These are phyloP conservation scores for Alethe diademata DNA, from an alignment of 2,113 vertebrate species.

Conservation along the genomic window DNA sequence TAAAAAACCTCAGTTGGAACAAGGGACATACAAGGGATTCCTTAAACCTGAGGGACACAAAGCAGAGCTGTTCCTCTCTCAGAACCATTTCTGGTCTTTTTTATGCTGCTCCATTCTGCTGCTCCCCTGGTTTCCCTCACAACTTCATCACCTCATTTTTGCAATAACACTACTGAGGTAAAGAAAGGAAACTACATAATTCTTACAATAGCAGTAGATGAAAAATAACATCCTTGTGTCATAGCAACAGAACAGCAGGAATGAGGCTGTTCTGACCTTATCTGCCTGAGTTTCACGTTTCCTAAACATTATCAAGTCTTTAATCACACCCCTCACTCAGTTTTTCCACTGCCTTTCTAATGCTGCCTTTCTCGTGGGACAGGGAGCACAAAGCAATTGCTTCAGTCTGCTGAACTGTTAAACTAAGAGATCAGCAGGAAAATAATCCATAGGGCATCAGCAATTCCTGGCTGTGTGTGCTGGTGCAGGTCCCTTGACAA, in stretches of 20 bases:
- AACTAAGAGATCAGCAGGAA: slow-evolving; percentile 2
- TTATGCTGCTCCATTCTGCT: neutral
- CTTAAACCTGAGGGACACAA: neutral
- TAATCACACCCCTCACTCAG: neutral
- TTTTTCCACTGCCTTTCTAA: neutral
- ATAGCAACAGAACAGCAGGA: neutral
- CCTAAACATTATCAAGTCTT: neutral
- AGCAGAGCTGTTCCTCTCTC: neutral
- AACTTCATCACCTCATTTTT: neutral
- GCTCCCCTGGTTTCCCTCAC: neutral
- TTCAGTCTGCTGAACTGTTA: neutral
- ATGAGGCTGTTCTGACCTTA: neutral
- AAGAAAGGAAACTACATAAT: neutral
- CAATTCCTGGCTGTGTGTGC: neutral
- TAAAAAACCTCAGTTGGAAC: neutral
- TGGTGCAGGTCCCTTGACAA: neutral
- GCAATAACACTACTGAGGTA: neutral
- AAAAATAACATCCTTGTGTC: neutral
- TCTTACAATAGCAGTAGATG: neutral
- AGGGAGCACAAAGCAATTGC: neutral
- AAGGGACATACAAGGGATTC: neutral
- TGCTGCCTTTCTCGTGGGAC: neutral
- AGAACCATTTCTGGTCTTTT: neutral
- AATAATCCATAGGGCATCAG: slow-evolving; percentile 26
- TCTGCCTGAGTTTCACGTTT: neutral